Percentiles rank a stretch among this genome's conserved stretches.
Evolutionary conservation across 1,140 invertebrate genomes (phyloP).

Genomic region (Dendroctonus ponderosae): DNA sequence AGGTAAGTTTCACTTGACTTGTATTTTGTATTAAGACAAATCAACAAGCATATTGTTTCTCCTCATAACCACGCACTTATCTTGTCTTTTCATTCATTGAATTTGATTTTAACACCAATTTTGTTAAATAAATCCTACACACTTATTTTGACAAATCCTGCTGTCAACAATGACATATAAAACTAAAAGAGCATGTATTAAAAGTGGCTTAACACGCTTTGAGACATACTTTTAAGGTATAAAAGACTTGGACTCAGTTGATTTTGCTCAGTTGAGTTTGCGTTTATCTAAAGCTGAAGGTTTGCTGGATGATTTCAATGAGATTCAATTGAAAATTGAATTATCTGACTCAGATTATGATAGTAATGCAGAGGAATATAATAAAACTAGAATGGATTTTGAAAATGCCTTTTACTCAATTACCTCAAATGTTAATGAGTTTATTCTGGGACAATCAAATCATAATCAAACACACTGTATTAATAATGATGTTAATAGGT

Average conservation of each 20-base stretch:
- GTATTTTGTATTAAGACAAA: conserved; percentile 3
- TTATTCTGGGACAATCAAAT: conserved; percentile 6
- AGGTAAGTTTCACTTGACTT: conserved; percentile 3
- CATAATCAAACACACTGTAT: neutral
- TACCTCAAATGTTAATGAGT: neutral
- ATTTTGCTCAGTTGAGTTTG: neutral
- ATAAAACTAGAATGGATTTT: conserved; percentile 7
- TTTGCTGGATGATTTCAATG: conserved; percentile 7
- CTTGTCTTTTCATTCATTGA: neutral
- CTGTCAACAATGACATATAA: conserved; percentile 3
- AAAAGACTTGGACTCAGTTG: neutral
- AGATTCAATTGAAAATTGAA: conserved; percentile 8
- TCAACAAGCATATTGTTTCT: neutral
- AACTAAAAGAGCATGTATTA: neutral
- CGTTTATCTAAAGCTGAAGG: neutral
- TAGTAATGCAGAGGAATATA: conserved; percentile 1
- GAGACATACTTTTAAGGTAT: neutral
- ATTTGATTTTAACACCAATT: too few relatives aligned
- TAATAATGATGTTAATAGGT: neutral
- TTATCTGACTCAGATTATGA: conserved; percentile 1
- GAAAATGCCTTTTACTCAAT: conserved; percentile 4
- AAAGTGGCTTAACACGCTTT: conserved; percentile 3
- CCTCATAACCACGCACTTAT: neutral
- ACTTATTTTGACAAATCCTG: too few relatives aligned
- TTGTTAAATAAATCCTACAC: too few relatives aligned